Evolutionary conservation across 1,140 invertebrate genomes (phyloP).

Genomic region (Spodoptera litura): DNA sequence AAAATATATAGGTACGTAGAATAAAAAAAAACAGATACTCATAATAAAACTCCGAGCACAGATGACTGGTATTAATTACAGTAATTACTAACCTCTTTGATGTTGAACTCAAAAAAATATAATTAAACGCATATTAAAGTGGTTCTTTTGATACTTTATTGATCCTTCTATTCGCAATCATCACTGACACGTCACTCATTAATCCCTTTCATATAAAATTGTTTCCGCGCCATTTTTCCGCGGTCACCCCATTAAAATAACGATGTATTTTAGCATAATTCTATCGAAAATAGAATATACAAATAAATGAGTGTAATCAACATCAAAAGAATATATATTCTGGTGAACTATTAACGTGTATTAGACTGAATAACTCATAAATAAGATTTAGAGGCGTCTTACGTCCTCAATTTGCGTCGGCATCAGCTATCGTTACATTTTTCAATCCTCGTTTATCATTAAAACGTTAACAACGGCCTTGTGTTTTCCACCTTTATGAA

Average conservation of each 20-base stretch:
- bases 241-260: slow-evolving; percentile 69
- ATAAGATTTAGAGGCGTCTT: slow-evolving; percentile 74
- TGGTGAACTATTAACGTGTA: slow-evolving; percentile 75
- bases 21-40: too few relatives aligned
- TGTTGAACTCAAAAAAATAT: background rate
- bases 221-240: slow-evolving; percentile 55
- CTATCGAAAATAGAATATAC: slow-evolving; percentile 66
- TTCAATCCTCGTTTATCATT: slow-evolving; percentile 79
- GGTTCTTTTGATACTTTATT: slow-evolving; percentile 6
- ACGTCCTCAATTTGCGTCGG: slow-evolving; percentile 78
- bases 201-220: slow-evolving; percentile 56
- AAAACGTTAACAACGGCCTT: slow-evolving; percentile 72
- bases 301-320: slow-evolving; percentile 76
- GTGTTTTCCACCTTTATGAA: slow-evolving; percentile 57
- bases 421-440: slow-evolving; percentile 79
- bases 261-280: slow-evolving; percentile 63
- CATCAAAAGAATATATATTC: slow-evolving; percentile 75
- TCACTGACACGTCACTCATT: slow-evolving; percentile 48
- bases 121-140: slow-evolving; percentile 9
- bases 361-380: slow-evolving; percentile 78
- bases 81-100: background rate
- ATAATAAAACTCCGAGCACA: too few relatives aligned
- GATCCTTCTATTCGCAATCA: slow-evolving; percentile 11
- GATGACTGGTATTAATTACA: too few relatives aligned
- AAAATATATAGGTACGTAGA: too few relatives aligned